Evolutionary conservation across 2,797 vertebrate genomes (phyloP).

Genomic region (Dallia pectoralis): DNA sequence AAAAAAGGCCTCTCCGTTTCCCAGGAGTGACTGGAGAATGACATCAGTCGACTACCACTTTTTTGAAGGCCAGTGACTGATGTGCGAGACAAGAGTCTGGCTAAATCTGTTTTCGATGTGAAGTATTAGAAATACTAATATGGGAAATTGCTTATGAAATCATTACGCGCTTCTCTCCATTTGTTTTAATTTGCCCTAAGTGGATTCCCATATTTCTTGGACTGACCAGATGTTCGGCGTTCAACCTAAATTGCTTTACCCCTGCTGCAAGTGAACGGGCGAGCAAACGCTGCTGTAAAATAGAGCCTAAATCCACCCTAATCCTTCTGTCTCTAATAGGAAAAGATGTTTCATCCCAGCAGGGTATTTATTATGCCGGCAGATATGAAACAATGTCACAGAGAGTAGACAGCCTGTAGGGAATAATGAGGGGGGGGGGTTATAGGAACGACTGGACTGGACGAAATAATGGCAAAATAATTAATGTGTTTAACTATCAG

Average conservation of each 20-base stretch:
- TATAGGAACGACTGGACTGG: slow-evolving; percentile 43
- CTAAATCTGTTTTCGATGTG: slow-evolving; percentile 64
- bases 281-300: slow-evolving; percentile 51
- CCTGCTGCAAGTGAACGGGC: slow-evolving; percentile 55
- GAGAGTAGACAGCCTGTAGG: slow-evolving; percentile 34
- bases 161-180: slow-evolving; percentile 71
- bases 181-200: slow-evolving; percentile 80
- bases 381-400: slow-evolving; percentile 53
- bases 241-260: slow-evolving; percentile 64
- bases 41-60: slow-evolving; percentile 27
- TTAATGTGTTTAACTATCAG: slow-evolving; percentile 9
- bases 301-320: slow-evolving; percentile 46
- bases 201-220: slow-evolving; percentile 73
- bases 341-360: slow-evolving; percentile 50
- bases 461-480: neutral
- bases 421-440: slow-evolving; percentile 8
- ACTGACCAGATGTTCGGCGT: slow-evolving; percentile 80
- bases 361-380: slow-evolving; percentile 44
- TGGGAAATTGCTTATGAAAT: slow-evolving; percentile 75
- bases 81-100: slow-evolving; percentile 52
- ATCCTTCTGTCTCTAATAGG: slow-evolving; percentile 55
- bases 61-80: slow-evolving; percentile 57
- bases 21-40: slow-evolving; percentile 39
- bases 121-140: slow-evolving; percentile 73
- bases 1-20: slow-evolving; percentile 24